Percentiles rank a stretch among this genome's conserved stretches.
phyloP scores from a whole-genome alignment of 2,113 vertebrate species.

The Rhynchomys soricoides region DNA sequence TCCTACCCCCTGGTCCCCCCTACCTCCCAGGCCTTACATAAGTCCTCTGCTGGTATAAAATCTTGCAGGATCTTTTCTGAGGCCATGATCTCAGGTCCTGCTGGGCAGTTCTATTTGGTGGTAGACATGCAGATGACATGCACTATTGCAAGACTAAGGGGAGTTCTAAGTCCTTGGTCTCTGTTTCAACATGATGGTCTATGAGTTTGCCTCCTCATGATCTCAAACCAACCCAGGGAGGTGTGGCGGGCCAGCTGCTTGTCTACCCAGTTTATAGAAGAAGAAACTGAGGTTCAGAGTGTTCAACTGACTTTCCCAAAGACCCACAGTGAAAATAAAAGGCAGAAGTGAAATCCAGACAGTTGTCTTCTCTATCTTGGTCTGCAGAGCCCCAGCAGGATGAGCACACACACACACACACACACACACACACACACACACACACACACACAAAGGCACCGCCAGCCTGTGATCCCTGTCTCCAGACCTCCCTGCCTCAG shows the following conservation, averaged over 20 bases:
- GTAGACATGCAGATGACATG: background rate
- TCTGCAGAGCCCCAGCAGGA: background rate
- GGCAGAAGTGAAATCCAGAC: constrained; percentile 52
- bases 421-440: too few species aligned
- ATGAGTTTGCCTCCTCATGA: background rate
- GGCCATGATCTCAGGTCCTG: background rate
- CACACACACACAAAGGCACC: background rate
- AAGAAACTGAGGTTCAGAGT: constrained; percentile 49
- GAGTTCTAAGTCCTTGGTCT: rapidly evolving
- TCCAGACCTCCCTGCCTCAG: rapidly evolving
- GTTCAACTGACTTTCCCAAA: constrained; percentile 42
- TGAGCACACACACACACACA: too few species aligned
- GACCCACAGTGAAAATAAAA: constrained; percentile 29
- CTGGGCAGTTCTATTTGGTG: background rate
- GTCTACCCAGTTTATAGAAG: background rate
- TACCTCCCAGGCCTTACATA: background rate
- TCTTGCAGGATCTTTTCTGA: background rate
- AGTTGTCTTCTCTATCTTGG: background rate
- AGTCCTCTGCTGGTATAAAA: background rate
- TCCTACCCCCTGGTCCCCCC: too few species aligned
- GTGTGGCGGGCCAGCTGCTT: background rate
- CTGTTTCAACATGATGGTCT: background rate
- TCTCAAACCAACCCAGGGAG: background rate
- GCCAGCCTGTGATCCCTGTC: background rate
- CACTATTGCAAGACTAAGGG: background rate